Evolutionary conservation across 2,888 invertebrate genomes (phyloP), one percentile per base, ranked within the genome.

Genomic region (Neria commutata): DNA sequence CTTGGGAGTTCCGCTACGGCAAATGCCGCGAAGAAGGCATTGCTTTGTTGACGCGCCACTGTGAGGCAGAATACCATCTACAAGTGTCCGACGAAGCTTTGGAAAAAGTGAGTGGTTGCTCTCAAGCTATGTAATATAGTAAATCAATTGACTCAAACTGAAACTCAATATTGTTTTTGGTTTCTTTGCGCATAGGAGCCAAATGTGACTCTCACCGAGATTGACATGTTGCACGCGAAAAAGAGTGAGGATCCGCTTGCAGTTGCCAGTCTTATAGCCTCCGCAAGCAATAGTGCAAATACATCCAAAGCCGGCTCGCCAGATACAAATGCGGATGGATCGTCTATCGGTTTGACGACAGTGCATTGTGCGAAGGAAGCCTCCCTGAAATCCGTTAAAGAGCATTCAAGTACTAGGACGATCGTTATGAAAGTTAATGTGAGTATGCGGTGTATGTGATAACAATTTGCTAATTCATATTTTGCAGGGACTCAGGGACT

Each of bases 1-100:
- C 95, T 4, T 98, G 96, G 96, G 94, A 96, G 81, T 81, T 85
- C 23, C 87, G 88, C 65, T 95, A 92, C 78, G 67, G 66, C 3
- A 85, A 89, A 70, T 86, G 93, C 65, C 78, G 82, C 5, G 69
- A 73, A 0, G 64, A 66, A 16, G 82, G 89, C n/a, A 83, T 90
- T 66, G 83, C 85, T 57, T 75, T 88, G 34, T 83, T 92, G 29
- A 85, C 86, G 65, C 83, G 83, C 62, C 83, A 88, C 65, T 92
- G 92, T 77, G 84, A 85, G 64, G 86, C 88, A 70, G 89, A 89
- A 76, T 84, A 88, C 75, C 92, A 92, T 79, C 83, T 91, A 66
- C 87, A 88, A 72, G 87, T 89, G 56, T 87, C 89, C 23, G 86
- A 87, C 46, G 77, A 76, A 14, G 78, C 79, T 17, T 64, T 78